Evolutionary conservation across 1,140 invertebrate genomes (phyloP).

Genomic region (Spodoptera litura): DNA sequence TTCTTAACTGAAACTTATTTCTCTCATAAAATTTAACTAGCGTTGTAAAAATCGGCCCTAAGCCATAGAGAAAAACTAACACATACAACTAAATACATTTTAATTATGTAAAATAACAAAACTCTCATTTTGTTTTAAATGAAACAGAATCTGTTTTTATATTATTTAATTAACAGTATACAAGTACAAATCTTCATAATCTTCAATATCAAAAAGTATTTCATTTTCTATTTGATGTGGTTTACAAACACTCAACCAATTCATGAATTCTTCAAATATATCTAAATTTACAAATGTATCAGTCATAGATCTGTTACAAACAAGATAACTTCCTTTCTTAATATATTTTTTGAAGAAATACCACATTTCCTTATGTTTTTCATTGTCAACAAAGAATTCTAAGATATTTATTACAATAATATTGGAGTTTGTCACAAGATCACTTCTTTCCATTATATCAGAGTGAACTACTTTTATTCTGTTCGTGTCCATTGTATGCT

Average conservation of each 20-base stretch:
- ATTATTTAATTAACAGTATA: constrained; percentile 75
- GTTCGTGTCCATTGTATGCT: constrained; percentile 86
- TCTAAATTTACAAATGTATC: constrained; percentile 85
- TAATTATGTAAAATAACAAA: no score
- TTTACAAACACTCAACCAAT: constrained; percentile 85
- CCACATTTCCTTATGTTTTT: constrained; percentile 88
- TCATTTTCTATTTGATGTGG: constrained; percentile 80
- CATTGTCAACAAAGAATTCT: constrained; percentile 88
- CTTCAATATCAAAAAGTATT: constrained; percentile 79
- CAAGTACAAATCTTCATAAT: constrained; percentile 77
- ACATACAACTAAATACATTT: no score
- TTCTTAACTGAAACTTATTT: no score
- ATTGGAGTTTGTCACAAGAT: constrained; percentile 86
- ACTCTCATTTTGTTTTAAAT: no score
- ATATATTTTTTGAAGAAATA: constrained; percentile 86
- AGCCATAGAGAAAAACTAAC: no score
- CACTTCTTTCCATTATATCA: constrained; percentile 86
- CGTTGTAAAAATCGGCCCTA: no score
- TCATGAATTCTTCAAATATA: constrained; percentile 82
- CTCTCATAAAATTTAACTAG: no score
- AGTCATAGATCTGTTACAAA: constrained; percentile 87
- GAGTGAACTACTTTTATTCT: constrained; percentile 87
- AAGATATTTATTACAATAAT: constrained; percentile 89
- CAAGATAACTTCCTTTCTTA: constrained; percentile 86
- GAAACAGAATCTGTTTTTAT: no score